Base-by-base conservation (phyloP, 2,797 vertebrate genomes). In the Epinephelus coioides region DNA sequence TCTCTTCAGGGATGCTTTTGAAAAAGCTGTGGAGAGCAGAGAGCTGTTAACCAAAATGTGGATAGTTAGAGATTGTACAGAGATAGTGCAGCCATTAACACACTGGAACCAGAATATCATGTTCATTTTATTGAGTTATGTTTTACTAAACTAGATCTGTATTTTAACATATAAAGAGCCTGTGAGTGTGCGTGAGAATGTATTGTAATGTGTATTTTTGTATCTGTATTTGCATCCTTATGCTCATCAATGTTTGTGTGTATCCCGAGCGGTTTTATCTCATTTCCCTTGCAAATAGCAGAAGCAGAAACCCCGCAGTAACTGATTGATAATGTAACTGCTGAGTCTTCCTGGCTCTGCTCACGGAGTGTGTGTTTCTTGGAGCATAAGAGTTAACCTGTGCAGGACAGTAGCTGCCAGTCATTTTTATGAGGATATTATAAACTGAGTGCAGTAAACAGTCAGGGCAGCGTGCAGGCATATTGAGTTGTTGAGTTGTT, bases 201-300 rank as follows among this genome's bases (percentile, higher is more conserved):
- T 38, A 10, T 74, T 46, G 75, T 10, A 1, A 13, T 0, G 8
- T 66, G 21, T 19, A 44, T 68, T 2, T 60, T 15, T 15, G 19
- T 74, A 38, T 27, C 27, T 74, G 21, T 59, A 47, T 77, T 21
- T 78, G 70, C 43, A 56, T 54, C 55, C 8, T 25, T 27, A 50
- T 6, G 0, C 15, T 30, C 13, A 14, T 66, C 15, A 3, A 40
- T 63, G 62, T 74, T 57, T 59, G 73, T 50, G 56, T 70, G 65
- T 51, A 5, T 76, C 56, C 25, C 12, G 5, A 78, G 71, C 7
- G 18, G 57, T 51, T 73, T 78, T 34, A 50, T 49, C 77, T 90
- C 55, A 90, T 91, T 92, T 91, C 81, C 75, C 80, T 88, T 84
- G 71, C 86, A 90, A 85, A 89, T 82, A 40, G 5, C 63, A 56